Evolutionary conservation across 2,888 invertebrate genomes (phyloP).

Genomic region (Lumbricus terrestris): DNA sequence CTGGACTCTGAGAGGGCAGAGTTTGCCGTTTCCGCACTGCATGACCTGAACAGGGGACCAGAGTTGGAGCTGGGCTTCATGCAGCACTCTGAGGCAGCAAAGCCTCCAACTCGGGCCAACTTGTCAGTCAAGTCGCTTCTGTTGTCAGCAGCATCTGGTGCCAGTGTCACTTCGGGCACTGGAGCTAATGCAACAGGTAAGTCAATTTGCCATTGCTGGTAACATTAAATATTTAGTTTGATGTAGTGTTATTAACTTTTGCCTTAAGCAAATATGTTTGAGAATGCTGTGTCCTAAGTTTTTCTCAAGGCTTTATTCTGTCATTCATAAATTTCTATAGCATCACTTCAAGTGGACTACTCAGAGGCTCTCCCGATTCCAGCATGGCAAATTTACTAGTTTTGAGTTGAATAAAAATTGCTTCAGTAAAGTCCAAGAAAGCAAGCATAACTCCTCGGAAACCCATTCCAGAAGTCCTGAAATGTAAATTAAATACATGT

Average conservation of each 20-base stretch:
- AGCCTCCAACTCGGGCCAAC: neutral
- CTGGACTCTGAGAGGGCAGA: constrained; percentile 58
- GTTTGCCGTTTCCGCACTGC: constrained; percentile 58
- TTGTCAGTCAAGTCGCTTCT: constrained; percentile 9
- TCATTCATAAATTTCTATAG: too few species aligned
- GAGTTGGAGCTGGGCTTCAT: neutral
- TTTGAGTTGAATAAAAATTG: too few species aligned
- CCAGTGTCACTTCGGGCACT: neutral
- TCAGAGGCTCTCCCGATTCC: too few species aligned
- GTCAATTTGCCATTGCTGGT: neutral
- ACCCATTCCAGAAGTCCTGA: too few species aligned
- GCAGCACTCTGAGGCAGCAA: neutral
- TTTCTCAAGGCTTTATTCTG: too few species aligned
- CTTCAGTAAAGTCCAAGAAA: too few species aligned
- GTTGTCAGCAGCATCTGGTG: neutral
- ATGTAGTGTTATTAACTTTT: neutral
- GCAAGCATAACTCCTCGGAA: too few species aligned
- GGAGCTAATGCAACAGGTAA: neutral
- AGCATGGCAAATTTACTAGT: too few species aligned
- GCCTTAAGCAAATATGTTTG: too few species aligned
- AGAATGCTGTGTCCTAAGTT: neutral
- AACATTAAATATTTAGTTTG: neutral
- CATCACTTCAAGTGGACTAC: too few species aligned
- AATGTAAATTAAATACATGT: too few species aligned
- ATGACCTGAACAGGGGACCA: constrained; percentile 37